These are phyloP conservation scores for Okamejei kenojei DNA, from an alignment of 2,797 vertebrate species.

Conservation along the genomic window DNA sequence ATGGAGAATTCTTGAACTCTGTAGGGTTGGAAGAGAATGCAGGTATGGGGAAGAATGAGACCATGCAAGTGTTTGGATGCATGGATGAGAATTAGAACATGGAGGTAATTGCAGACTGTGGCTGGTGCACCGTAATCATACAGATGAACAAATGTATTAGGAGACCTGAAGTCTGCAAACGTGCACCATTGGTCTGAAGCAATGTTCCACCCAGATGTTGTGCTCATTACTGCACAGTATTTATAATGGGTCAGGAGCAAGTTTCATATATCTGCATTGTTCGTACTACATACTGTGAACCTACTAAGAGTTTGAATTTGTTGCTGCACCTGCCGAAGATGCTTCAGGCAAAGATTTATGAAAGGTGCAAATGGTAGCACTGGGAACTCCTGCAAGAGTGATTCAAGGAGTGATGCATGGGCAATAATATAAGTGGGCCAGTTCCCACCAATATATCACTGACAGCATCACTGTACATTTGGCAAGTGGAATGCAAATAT, in stretches of 20 bases:
- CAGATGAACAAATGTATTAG: background rate
- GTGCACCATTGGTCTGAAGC: background rate
- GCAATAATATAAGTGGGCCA: slow-evolving; percentile 42
- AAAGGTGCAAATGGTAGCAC: too few relatives aligned
- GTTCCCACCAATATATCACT: background rate
- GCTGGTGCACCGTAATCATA: background rate
- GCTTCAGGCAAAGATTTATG: too few relatives aligned
- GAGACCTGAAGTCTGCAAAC: too few relatives aligned
- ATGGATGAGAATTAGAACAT: background rate
- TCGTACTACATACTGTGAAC: background rate
- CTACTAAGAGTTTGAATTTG: background rate
- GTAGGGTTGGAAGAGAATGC: background rate
- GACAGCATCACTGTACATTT: background rate
- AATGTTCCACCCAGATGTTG: background rate
- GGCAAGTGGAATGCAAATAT: background rate
- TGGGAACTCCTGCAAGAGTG: background rate
- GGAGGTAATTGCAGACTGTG: background rate
- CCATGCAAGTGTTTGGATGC: too few relatives aligned
- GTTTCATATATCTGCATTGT: background rate
- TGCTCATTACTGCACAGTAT: background rate
- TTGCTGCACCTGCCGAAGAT: too few relatives aligned
- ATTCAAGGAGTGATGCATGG: background rate
- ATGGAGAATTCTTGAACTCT: background rate
- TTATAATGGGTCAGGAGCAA: background rate
- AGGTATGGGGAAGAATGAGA: background rate